Evolutionary conservation across 2,888 invertebrate species (phyloP).

Genomic region (Eudasyphora cyanicolor): DNA sequence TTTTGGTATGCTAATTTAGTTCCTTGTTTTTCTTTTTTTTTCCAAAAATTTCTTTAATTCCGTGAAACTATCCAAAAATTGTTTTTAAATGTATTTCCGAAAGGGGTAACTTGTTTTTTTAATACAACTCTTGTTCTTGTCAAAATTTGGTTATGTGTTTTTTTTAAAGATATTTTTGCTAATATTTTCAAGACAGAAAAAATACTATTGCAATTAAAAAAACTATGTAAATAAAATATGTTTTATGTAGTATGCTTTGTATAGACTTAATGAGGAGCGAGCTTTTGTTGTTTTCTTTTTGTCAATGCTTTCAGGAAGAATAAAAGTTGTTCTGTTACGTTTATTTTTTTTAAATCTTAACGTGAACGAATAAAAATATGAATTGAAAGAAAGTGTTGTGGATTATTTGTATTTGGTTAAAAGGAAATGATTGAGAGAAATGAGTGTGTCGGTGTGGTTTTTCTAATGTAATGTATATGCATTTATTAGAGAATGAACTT

Average conservation of each 20-base stretch:
- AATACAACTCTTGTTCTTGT: neutral
- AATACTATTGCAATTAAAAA: neutral
- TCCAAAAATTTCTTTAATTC: neutral
- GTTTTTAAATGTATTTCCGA: neutral
- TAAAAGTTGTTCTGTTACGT: neutral
- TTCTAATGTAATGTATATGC: constrained; percentile 7
- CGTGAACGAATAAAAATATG: no score
- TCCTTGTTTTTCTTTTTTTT: neutral
- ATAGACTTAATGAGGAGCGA: neutral
- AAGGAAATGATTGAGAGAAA: neutral
- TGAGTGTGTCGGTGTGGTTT: neutral
- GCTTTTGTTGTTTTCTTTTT: neutral
- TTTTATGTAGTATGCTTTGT: constrained; percentile 9
- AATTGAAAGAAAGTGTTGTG: neutral
- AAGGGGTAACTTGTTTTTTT: neutral
- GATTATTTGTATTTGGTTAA: constrained; percentile 8
- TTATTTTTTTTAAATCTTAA: neutral
- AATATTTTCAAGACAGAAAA: neutral
- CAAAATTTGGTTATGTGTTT: constrained; percentile 12
- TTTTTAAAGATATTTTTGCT: no score
- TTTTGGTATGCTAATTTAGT: neutral
- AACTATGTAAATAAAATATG: constrained; percentile 21
- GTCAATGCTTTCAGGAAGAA: neutral
- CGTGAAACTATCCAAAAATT: constrained; percentile 2
- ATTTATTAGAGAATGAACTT: constrained; percentile 23